Conservation (phyloP, 2,113 vertebrate species). For the Phaetusa simplex region DNA sequence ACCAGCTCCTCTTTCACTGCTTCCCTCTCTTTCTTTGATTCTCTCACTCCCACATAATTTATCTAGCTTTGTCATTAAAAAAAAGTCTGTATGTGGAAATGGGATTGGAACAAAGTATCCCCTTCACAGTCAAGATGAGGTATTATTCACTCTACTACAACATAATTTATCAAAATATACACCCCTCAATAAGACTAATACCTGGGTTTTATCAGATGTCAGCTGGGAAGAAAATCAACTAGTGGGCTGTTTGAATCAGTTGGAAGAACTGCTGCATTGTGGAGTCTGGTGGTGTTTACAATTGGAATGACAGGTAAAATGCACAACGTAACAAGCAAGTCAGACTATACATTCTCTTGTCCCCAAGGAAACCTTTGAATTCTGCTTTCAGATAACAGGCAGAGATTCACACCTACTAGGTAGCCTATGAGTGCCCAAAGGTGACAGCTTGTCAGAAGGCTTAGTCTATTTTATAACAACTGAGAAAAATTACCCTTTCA, state of each 20-base stretch:
- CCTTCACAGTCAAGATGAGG: neutral
- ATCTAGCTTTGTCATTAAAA: neutral
- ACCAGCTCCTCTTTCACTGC: neutral
- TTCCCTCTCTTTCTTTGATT: neutral
- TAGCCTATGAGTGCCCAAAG: neutral
- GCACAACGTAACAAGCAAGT: neutral
- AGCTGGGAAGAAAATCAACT: neutral
- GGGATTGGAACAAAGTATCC: neutral
- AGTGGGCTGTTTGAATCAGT: neutral
- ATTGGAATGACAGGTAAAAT: neutral
- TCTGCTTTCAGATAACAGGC: slow-evolving; percentile 9
- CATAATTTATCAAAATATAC: neutral
- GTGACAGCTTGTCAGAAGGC: neutral
- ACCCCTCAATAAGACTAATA: neutral
- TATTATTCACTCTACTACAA: neutral
- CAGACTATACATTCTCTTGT: neutral
- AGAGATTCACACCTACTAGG: neutral
- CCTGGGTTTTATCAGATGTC: neutral
- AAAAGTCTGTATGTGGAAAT: neutral
- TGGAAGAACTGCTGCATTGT: neutral
- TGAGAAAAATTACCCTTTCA: neutral
- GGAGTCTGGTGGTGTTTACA: neutral
- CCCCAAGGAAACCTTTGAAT: neutral
- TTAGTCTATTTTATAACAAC: neutral
- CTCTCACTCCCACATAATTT: neutral